Conservation (phyloP, 2,888 invertebrate species). For the Campoletis raptor region DNA sequence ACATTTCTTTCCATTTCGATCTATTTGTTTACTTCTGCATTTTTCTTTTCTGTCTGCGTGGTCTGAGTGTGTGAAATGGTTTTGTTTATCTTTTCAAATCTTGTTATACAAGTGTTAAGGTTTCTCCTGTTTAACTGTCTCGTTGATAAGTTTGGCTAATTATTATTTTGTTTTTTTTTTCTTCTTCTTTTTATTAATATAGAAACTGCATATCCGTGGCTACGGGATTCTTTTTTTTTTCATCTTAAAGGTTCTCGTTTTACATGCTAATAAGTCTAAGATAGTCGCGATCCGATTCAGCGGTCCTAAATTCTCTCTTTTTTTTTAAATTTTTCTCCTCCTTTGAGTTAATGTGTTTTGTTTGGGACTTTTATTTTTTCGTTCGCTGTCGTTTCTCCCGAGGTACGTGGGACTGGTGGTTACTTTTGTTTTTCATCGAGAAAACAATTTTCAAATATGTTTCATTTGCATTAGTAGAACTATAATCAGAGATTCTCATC, state of each 20-base stretch:
- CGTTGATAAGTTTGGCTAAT: constrained; percentile 59
- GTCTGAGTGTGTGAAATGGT: neutral
- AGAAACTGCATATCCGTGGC: constrained; percentile 61
- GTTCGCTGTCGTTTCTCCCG: constrained; percentile 59
- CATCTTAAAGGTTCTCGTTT: constrained; percentile 53
- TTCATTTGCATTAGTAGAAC: constrained; percentile 61
- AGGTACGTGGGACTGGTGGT: constrained; percentile 58
- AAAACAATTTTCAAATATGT: constrained; percentile 65
- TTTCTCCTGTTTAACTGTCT: constrained; percentile 44
- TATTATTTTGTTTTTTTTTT: constrained; percentile 18
- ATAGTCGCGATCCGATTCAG: constrained; percentile 58
- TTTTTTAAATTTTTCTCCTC: neutral
- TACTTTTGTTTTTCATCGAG: constrained; percentile 30
- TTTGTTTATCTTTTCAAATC: constrained; percentile 31
- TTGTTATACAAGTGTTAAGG: constrained; percentile 43
- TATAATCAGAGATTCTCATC: constrained; percentile 64
- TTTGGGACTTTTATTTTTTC: constrained; percentile 41
- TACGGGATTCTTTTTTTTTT: constrained; percentile 41
- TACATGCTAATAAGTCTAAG: constrained; percentile 55
- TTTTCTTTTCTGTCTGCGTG: constrained; percentile 6
- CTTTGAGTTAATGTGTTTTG: constrained; percentile 18
- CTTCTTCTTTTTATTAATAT: constrained; percentile 33
- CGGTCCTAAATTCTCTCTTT: constrained; percentile 49
- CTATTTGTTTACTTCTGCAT: constrained; percentile 16
- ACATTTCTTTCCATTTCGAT: constrained; percentile 25